These are phyloP conservation scores for Esperia sulphurella DNA, from an alignment of 2,888 invertebrate species.

Conservation along the genomic window DNA sequence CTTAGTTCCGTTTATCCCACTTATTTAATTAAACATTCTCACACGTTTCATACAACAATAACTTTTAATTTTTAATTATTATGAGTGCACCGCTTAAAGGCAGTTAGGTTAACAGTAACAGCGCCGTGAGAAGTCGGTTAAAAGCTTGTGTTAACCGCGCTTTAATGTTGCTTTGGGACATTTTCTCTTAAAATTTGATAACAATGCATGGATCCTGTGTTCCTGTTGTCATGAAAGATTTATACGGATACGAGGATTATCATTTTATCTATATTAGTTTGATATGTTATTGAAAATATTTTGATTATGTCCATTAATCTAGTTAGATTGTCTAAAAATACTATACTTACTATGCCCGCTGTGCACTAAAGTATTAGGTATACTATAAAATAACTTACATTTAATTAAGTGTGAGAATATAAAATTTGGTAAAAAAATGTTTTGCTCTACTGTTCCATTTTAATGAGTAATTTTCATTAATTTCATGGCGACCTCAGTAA, in stretches of 20 bases:
- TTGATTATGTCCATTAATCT: no score
- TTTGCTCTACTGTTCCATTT: background rate
- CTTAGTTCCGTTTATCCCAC: conserved; percentile 62
- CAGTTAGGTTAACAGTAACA: conserved; percentile 73
- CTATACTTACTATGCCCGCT: no score
- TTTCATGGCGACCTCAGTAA: conserved; percentile 42
- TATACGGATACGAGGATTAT: no score
- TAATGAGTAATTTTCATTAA: conserved; percentile 10
- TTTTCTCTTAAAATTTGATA: background rate
- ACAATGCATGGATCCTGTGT: background rate
- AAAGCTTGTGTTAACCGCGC: conserved; percentile 40
- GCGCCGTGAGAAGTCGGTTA: conserved; percentile 71
- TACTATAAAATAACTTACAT: no score
- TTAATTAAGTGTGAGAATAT: no score
- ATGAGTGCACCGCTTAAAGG: conserved; percentile 69
- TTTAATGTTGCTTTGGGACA: conserved; percentile 19
- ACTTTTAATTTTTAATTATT: conserved; percentile 75
- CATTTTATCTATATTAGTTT: no score
- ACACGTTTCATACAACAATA: conserved; percentile 73
- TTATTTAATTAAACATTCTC: conserved; percentile 78
- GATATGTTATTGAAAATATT: no score
- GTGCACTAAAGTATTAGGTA: no score
- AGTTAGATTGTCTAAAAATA: no score
- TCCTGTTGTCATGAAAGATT: no score
- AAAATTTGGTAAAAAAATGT: no score